A percentile compares a stretch with the other conserved stretches of the same genome.
Evolutionary conservation across 2,113 vertebrate genomes (phyloP).

Genomic region (Puntigrus tetrazona): DNA sequence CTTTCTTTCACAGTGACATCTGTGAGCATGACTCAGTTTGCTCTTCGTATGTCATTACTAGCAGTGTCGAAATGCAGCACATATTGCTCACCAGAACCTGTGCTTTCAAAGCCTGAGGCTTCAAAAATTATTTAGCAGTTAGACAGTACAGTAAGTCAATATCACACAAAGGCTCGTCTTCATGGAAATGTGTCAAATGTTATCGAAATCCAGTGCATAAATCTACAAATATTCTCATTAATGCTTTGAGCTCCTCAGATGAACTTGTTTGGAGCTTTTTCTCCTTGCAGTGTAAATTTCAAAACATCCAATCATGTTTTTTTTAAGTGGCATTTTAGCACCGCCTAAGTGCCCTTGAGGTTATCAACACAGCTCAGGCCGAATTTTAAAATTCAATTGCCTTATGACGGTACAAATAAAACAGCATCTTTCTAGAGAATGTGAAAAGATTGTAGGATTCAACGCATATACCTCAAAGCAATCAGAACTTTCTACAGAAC

Average conservation of each 20-base stretch:
- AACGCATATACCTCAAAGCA: not conserved
- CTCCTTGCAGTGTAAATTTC: conserved; percentile 4
- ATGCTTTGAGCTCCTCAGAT: conserved; percentile 1
- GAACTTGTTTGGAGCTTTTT: not conserved
- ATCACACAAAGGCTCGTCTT: not conserved
- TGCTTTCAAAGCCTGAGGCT: conserved; percentile 11
- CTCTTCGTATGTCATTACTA: not conserved
- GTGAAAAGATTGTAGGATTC: not conserved
- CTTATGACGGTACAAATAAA: conserved; percentile 15
- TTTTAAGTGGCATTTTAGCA: conserved; percentile 23
- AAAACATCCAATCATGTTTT: conserved; percentile 23
- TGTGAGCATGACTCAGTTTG: conserved; percentile 28
- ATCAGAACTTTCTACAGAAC: not conserved
- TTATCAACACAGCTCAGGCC: conserved; percentile 20
- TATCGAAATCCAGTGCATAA: not conserved
- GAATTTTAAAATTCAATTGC: conserved; percentile 14
- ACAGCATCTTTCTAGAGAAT: not conserved
- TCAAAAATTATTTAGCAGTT: not conserved
- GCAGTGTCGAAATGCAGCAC: not conserved
- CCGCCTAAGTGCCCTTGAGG: conserved; percentile 18
- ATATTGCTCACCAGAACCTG: conserved; percentile 16
- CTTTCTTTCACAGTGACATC: conserved; percentile 10
- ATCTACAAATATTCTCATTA: not conserved
- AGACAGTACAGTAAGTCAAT: not conserved
- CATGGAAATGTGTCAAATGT: not conserved